These are phyloP conservation scores for Notolabrus celidotus DNA, from an alignment of 2,797 vertebrate genomes.

Conservation along the genomic window DNA sequence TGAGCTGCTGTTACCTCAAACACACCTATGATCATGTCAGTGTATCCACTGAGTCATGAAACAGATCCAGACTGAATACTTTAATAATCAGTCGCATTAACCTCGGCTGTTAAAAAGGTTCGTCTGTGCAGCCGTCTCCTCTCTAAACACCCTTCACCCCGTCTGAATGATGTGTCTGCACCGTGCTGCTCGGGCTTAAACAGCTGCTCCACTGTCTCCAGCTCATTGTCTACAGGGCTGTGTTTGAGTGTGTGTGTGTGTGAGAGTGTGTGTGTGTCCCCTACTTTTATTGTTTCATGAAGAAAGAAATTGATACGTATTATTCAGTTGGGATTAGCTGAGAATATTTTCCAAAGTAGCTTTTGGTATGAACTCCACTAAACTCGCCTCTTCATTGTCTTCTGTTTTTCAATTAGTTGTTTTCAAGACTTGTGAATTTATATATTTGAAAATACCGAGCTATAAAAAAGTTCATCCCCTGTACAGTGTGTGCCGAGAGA, in stretches of 20 bases:
- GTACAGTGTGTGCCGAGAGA: too few relatives aligned
- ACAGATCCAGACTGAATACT: not conserved
- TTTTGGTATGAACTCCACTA: too few relatives aligned
- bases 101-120: not conserved
- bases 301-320: too few relatives aligned
- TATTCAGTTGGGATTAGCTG: too few relatives aligned
- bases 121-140: not conserved
- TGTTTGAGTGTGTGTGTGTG: conserved; percentile 1
- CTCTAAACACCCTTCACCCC: conserved; percentile 23
- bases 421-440: too few relatives aligned
- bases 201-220: not conserved
- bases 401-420: too few relatives aligned
- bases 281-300: too few relatives aligned
- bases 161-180: conserved; percentile 11
- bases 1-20: conserved; percentile 49
- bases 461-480: too few relatives aligned
- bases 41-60: conserved; percentile 8
- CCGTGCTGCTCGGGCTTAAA: conserved; percentile 1
- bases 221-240: conserved; percentile 22
- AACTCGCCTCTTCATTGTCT: too few relatives aligned
- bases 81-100: not conserved
- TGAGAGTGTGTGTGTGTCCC: not conserved
- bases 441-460: too few relatives aligned
- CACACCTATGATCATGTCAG: conserved; percentile 51
- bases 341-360: too few relatives aligned